Percentiles rank a stretch among this genome's conserved stretches.
Evolutionary conservation across 1,140 invertebrate genomes (phyloP).

Genomic region (Bombus confusus): DNA sequence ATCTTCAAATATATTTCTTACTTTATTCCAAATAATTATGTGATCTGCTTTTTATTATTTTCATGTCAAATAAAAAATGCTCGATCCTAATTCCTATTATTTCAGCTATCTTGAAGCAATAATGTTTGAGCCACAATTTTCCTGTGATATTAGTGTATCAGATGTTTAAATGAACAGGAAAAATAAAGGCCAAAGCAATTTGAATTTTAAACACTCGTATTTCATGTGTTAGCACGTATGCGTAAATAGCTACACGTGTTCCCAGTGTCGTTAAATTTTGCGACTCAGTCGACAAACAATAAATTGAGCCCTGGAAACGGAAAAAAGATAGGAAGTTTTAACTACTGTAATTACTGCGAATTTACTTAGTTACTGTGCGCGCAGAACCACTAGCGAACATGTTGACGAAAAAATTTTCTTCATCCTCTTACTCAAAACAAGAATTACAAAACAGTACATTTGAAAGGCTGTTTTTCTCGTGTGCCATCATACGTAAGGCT

Average conservation of each 20-base stretch:
- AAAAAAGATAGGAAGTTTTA: constrained; percentile 19
- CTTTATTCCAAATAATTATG: neutral
- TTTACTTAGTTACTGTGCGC: neutral
- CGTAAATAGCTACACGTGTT: constrained; percentile 29
- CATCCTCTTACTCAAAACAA: neutral
- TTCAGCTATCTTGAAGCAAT: too few species aligned
- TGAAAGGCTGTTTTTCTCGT: neutral
- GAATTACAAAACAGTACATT: neutral
- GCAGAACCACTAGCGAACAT: neutral
- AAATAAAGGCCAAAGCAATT: too few species aligned
- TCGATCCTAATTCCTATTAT: too few species aligned
- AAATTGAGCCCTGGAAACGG: neutral
- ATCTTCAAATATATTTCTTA: neutral
- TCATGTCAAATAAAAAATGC: neutral
- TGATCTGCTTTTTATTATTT: neutral
- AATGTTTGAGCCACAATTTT: too few species aligned
- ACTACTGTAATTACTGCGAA: constrained; percentile 16
- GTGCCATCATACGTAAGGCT: neutral
- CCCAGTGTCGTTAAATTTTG: constrained; percentile 42
- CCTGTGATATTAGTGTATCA: too few species aligned
- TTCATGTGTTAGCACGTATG: neutral
- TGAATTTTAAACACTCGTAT: neutral
- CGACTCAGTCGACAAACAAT: neutral
- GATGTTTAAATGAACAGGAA: neutral
- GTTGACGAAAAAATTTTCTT: neutral